phyloP scores from a whole-genome alignment of 2,113 vertebrate species.

The Oophaga pumilio region DNA sequence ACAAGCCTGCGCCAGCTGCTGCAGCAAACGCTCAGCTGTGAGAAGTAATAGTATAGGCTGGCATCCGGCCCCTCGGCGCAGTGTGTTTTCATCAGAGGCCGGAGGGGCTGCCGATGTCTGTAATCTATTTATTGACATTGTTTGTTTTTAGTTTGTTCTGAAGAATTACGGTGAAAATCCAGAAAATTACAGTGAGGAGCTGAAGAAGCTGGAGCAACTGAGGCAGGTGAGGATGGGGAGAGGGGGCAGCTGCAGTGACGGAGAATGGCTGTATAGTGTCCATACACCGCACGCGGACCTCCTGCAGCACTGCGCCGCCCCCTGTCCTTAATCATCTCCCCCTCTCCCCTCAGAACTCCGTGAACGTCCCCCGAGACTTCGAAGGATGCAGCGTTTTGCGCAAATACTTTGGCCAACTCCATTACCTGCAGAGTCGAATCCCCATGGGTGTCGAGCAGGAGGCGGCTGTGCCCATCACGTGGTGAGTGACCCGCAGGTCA shows the following conservation, averaged over 20 bases:
- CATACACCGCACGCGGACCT: background rate
- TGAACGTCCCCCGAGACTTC: conserved; percentile 92
- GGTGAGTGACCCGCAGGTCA: conserved; percentile 71
- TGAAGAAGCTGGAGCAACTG: conserved; percentile 92
- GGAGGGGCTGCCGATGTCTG: too few relatives aligned
- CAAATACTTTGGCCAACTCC: conserved; percentile 95
- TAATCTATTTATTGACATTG: background rate
- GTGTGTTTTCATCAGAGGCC: too few relatives aligned
- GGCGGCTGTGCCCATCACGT: conserved; percentile 85
- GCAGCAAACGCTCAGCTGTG: too few relatives aligned
- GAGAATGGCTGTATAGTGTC: background rate
- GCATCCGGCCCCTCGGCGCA: too few relatives aligned
- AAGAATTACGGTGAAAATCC: conserved; percentile 98
- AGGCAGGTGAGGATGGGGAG: conserved; percentile 77
- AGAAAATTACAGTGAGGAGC: conserved; percentile 92
- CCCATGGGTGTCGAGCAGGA: conserved; percentile 90
- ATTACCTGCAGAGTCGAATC: conserved; percentile 95
- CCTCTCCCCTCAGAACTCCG: conserved; percentile 69
- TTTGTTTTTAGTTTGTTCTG: conserved; percentile 81
- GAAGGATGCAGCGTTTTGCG: conserved; percentile 95
- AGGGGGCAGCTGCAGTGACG: too few relatives aligned
- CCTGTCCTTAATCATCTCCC: background rate
- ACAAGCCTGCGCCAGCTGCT: background rate
- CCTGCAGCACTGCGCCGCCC: too few relatives aligned
- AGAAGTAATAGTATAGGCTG: too few relatives aligned